These are phyloP conservation scores for Petrocephalus zakoni DNA, from an alignment of 2,113 vertebrate genomes.

Conservation along the genomic window DNA sequence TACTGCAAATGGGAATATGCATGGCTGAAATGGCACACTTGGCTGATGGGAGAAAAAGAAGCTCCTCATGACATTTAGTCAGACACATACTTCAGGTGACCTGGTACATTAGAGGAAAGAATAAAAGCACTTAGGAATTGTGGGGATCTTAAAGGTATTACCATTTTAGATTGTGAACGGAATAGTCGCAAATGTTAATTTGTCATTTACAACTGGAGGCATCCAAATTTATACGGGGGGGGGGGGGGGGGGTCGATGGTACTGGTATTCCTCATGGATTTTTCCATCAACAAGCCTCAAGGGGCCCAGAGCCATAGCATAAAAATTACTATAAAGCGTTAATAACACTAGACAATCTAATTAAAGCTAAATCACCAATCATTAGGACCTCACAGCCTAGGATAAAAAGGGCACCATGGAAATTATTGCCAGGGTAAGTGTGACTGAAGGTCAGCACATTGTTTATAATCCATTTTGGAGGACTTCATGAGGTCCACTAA, in stretches of 20 bases:
- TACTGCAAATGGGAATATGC: background rate
- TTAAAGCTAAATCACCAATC: conserved; percentile 38
- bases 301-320: background rate
- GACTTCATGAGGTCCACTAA: conserved; percentile 46
- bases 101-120: background rate
- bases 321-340: background rate
- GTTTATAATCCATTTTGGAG: conserved; percentile 40
- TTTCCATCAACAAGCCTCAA: conserved; percentile 31
- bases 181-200: background rate
- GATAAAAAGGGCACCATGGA: conserved; percentile 40
- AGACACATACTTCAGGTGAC: background rate
- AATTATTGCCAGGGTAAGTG: conserved; percentile 38
- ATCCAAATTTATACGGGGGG: background rate
- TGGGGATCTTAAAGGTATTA: background rate
- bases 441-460: conserved; percentile 50
- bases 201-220: background rate
- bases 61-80: background rate
- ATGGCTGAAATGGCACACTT: background rate
- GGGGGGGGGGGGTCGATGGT: conserved; percentile 12
- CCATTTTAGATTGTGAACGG: background rate
- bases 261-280: conserved; percentile 46
- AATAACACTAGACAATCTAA: conserved; percentile 37
- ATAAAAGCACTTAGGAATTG: background rate
- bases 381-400: conserved; percentile 33
- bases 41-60: background rate